A percentile compares a stretch with the other conserved stretches of the same genome.
These are phyloP conservation scores for Beroe ovata DNA, from an alignment of 37 sponge, comb jelly and placozoan genomes.

Conservation along the genomic window DNA sequence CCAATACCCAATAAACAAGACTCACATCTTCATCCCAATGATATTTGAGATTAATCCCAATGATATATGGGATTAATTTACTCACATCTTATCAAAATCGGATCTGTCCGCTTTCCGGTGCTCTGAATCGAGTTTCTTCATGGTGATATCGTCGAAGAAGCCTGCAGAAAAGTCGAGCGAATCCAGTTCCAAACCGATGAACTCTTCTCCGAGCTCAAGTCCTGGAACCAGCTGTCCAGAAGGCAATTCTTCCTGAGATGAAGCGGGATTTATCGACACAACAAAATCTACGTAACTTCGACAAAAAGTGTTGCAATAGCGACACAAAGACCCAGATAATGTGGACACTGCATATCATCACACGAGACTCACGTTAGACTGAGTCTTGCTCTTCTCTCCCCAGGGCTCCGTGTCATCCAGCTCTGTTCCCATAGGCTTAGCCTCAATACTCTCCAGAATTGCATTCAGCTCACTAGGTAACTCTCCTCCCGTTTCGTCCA, in stretches of 20 bases:
- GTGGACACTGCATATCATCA: too few relatives aligned
- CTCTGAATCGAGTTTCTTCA: conserved; percentile 30
- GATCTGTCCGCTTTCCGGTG: conserved; percentile 16
- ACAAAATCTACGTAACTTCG: too few relatives aligned
- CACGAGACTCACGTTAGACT: conserved; percentile 3
- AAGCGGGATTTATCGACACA: too few relatives aligned
- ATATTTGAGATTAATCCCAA: too few relatives aligned
- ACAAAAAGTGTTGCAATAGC: too few relatives aligned
- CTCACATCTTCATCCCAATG: too few relatives aligned
- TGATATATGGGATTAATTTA: too few relatives aligned
- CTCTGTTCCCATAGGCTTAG: conserved; percentile 60
- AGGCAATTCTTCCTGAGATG: conserved; percentile 27
- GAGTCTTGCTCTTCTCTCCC: conserved; percentile 6
- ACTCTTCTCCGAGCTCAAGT: conserved; percentile 41
- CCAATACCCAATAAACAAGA: too few relatives aligned
- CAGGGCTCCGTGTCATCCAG: conserved; percentile 22
- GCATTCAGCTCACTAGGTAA: conserved; percentile 52
- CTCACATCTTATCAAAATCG: conserved; percentile 63
- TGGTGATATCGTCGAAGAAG: conserved; percentile 58
- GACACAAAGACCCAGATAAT: too few relatives aligned
- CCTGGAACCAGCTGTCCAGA: conserved; percentile 3
- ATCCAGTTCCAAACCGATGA: conserved; percentile 1
- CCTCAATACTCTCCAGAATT: conserved; percentile 65
- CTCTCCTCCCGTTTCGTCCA: conserved; percentile 38
- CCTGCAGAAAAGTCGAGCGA: conserved; percentile 24